Evolutionary conservation across 2,888 invertebrate species (phyloP).

Genomic region (Polymixis flavicincta): DNA sequence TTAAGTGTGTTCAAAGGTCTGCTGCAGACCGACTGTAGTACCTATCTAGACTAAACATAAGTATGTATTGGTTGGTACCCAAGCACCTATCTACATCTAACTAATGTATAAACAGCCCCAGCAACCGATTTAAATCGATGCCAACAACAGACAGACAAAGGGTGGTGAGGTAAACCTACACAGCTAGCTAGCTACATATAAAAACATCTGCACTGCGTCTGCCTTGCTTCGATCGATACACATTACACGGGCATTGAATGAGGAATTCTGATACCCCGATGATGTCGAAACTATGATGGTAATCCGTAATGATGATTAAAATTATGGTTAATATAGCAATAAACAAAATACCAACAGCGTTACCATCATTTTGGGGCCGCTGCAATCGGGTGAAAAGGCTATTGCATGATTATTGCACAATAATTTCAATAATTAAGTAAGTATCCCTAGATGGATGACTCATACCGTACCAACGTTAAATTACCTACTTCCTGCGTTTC

Average conservation of each 20-base stretch:
- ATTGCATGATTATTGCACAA: conserved; percentile 41
- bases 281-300: neutral
- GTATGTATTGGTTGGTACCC: no score
- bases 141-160: conserved; percentile 35
- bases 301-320: neutral
- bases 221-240: conserved; percentile 5
- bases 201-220: neutral
- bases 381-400: neutral
- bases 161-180: neutral
- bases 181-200: neutral
- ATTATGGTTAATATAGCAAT: neutral
- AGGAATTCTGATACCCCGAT: no score
- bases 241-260: neutral
- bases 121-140: neutral
- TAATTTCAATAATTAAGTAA: neutral
- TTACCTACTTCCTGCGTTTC: conserved; percentile 1
- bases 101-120: neutral
- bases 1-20: neutral
- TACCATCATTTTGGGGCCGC: neutral
- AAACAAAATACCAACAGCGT: neutral
- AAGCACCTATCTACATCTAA: neutral
- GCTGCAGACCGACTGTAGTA: neutral
- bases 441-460: neutral
- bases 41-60: neutral
- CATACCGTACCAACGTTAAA: neutral